Conservation (phyloP, 2,113 vertebrate species). For the Prionailurus viverrinus region DNA sequence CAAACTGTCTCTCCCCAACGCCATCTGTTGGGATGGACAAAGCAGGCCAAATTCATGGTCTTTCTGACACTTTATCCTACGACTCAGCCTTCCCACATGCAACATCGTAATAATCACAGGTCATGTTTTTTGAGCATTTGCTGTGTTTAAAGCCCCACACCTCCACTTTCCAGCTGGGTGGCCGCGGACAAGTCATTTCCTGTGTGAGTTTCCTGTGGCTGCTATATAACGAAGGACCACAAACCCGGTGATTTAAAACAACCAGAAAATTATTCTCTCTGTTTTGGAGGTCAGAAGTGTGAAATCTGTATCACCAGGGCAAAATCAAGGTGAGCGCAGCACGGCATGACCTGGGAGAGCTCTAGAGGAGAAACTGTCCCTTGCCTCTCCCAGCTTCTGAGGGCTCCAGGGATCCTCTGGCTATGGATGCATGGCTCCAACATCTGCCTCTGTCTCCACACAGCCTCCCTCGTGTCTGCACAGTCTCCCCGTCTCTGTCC, state of each 20-base stretch:
- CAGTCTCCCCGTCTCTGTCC: not conserved
- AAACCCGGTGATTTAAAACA: not conserved
- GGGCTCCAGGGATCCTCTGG: too few species aligned
- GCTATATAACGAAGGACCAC: not conserved
- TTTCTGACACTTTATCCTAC: not conserved
- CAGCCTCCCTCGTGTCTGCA: not conserved
- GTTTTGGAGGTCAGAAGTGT: not conserved
- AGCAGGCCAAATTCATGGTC: not conserved
- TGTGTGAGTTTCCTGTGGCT: not conserved
- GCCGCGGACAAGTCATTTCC: not conserved
- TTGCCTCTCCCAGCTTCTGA: not conserved
- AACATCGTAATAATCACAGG: not conserved
- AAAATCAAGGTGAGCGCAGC: not conserved
- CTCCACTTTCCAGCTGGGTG: not conserved
- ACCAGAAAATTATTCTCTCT: not conserved
- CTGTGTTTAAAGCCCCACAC: not conserved
- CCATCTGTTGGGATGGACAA: not conserved
- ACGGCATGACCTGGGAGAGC: rapidly evolving
- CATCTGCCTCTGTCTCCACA: not conserved
- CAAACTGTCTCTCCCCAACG: not conserved
- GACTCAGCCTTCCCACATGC: not conserved
- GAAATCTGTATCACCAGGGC: not conserved
- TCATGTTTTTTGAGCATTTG: not conserved
- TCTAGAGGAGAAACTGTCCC: not conserved
- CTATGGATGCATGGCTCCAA: not conserved